These are phyloP conservation scores for Morelia viridis DNA, from an alignment of 2,797 vertebrate species.

Conservation along the genomic window DNA sequence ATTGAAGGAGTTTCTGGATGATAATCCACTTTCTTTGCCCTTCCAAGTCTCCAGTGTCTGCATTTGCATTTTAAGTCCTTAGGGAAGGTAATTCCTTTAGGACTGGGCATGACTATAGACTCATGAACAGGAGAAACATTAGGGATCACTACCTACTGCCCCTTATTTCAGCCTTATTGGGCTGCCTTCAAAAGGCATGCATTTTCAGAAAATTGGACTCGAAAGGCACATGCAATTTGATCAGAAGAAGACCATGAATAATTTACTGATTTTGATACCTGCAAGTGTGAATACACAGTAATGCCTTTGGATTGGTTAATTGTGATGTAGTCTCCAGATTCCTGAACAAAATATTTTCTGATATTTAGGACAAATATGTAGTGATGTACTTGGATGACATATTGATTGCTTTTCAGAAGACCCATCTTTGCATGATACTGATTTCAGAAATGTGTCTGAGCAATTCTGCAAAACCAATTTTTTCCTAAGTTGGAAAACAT, in stretches of 20 bases:
- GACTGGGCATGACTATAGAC: neutral
- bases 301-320: neutral
- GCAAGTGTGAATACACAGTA: neutral
- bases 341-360: neutral
- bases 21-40: neutral
- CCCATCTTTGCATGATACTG: neutral
- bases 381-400: neutral
- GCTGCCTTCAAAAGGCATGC: neutral
- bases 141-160: neutral
- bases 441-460: neutral
- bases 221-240: neutral
- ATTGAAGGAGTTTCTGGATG: neutral
- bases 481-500: too few relatives aligned
- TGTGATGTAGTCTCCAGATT: neutral
- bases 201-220: neutral
- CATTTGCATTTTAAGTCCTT: neutral
- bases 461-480: too few relatives aligned
- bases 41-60: neutral
- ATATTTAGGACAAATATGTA: neutral
- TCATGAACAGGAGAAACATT: neutral
- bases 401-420: neutral
- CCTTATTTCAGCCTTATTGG: neutral
- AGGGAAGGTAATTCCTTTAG: neutral
- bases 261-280: neutral
- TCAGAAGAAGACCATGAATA: neutral